phyloP scores from a whole-genome alignment of 2,888 invertebrate species.

The Aricia artaxerxes region DNA sequence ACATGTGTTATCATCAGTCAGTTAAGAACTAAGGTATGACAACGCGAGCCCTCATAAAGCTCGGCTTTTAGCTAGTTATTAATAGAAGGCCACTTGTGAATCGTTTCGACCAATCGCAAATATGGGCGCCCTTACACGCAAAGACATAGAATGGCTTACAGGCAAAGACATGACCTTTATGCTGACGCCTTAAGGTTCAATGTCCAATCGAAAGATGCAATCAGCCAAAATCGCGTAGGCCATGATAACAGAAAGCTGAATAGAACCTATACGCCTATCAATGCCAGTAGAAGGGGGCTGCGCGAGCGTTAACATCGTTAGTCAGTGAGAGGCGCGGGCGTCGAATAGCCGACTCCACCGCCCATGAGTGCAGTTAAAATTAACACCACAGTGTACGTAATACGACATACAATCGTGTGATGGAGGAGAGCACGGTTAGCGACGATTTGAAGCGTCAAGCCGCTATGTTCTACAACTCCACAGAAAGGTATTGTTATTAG shows the following conservation, averaged over 20 bases:
- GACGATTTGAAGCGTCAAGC: slow-evolving; percentile 73
- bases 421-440: slow-evolving; percentile 65
- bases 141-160: neutral
- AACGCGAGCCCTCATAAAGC: too few species aligned
- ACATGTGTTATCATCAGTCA: too few species aligned
- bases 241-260: slow-evolving; percentile 31
- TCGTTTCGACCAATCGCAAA: too few species aligned
- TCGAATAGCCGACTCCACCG: slow-evolving; percentile 59
- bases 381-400: slow-evolving; percentile 43
- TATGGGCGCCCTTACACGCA: too few species aligned
- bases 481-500: slow-evolving; percentile 59
- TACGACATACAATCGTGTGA: slow-evolving; percentile 48
- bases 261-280: slow-evolving; percentile 33
- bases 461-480: slow-evolving; percentile 74
- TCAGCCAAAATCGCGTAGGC: slow-evolving; percentile 17
- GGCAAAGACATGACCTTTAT: neutral
- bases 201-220: neutral
- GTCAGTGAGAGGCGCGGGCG: slow-evolving; percentile 71
- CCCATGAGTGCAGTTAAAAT: slow-evolving; percentile 43
- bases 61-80: too few species aligned
- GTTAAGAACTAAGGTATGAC: too few species aligned
- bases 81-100: too few species aligned
- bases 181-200: neutral
- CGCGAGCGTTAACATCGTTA: slow-evolving; percentile 51
- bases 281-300: slow-evolving; percentile 59